Conservation (phyloP, 2,888 invertebrate species). For the Ectropis crepuscularia region DNA sequence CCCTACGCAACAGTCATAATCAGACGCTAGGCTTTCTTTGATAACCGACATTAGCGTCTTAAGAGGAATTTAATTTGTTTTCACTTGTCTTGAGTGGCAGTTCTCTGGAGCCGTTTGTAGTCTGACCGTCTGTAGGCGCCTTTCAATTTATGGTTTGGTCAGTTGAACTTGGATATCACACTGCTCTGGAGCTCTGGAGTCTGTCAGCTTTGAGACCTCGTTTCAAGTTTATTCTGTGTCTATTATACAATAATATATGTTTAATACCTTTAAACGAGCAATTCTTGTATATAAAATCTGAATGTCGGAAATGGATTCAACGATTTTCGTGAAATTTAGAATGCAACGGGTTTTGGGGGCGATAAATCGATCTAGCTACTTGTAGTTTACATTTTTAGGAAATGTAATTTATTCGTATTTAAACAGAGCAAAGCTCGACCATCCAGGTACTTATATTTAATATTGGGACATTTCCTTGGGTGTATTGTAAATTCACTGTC, state of each 20-base stretch:
- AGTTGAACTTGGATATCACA: conserved; percentile 1
- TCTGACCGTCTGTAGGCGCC: conserved; percentile 2
- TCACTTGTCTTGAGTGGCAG: conserved; percentile 55
- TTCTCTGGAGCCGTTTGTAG: conserved; percentile 24
- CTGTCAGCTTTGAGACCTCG: background rate
- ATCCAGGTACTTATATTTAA: too few species aligned
- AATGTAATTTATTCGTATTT: too few species aligned
- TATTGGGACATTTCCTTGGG: too few species aligned
- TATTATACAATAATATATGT: background rate
- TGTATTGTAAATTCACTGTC: too few species aligned
- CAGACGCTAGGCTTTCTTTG: conserved; percentile 79
- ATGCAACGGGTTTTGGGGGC: too few species aligned
- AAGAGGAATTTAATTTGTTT: conserved; percentile 78
- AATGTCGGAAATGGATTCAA: too few species aligned
- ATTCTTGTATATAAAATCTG: too few species aligned
- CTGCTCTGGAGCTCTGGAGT: background rate
- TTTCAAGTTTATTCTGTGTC: background rate
- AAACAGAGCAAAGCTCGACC: too few species aligned
- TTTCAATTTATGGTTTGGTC: conserved; percentile 7
- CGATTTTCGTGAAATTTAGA: too few species aligned
- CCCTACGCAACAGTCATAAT: conserved; percentile 68
- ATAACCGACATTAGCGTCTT: conserved; percentile 77
- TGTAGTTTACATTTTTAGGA: too few species aligned
- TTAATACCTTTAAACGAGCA: too few species aligned
- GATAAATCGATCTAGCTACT: too few species aligned